Percentiles rank a stretch among this genome's conserved stretches.
phyloP scores from a whole-genome alignment of 2,113 vertebrate genomes.

The Callipepla californica region DNA sequence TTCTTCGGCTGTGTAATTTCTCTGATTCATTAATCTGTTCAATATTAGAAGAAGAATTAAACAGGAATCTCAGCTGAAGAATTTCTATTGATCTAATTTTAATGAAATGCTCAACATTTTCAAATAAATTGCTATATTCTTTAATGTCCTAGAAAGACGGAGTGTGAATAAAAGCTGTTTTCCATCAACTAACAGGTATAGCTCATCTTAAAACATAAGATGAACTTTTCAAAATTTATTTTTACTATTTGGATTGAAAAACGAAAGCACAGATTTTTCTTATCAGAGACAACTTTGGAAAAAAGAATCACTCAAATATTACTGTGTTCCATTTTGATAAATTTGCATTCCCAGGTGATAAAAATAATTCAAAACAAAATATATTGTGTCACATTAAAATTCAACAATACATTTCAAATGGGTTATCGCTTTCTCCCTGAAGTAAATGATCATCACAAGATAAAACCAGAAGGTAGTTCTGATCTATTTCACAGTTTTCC shows the following conservation, averaged over 20 bases:
- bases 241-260: not conserved
- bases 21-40: not conserved
- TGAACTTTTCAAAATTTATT: not conserved
- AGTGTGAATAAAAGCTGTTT: not conserved
- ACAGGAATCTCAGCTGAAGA: not conserved
- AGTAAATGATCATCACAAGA: not conserved
- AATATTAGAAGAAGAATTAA: not conserved
- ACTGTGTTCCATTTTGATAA: not conserved
- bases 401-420: not conserved
- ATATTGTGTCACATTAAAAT: not conserved
- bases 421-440: not conserved
- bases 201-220: not conserved
- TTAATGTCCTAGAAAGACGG: not conserved
- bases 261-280: not conserved
- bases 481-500: not conserved
- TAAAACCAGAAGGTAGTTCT: not conserved
- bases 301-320: not conserved
- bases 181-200: not conserved
- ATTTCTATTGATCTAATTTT: not conserved
- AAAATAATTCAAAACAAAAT: not conserved
- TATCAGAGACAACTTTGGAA: not conserved
- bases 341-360: not conserved
- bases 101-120: not conserved
- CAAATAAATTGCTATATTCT: not conserved
- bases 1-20: not conserved